These are phyloP conservation scores for Coendou prehensilis DNA, from an alignment of 2,797 vertebrate species.

Conservation along the genomic window DNA sequence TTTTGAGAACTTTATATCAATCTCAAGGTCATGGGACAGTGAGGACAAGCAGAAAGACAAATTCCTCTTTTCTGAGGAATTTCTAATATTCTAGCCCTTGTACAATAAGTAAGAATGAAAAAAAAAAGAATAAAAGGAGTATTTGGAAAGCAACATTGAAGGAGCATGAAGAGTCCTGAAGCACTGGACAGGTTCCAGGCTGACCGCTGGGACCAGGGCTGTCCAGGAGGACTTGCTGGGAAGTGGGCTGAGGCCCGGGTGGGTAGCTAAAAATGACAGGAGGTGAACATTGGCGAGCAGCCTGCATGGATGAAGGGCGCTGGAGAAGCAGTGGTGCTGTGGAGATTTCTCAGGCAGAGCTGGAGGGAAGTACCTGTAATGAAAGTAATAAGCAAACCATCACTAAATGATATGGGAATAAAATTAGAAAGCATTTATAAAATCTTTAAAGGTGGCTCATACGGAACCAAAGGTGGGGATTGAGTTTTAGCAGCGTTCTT, in stretches of 20 bases:
- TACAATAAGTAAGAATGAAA: slow-evolving; percentile 10
- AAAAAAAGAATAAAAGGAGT: background rate
- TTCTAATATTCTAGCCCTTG: background rate
- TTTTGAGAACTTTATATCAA: background rate
- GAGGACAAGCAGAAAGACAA: background rate
- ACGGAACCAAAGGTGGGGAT: background rate
- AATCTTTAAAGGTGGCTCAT: background rate
- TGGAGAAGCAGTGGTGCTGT: background rate
- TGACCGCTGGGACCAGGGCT: background rate
- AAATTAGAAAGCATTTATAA: slow-evolving; percentile 33
- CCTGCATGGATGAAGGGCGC: background rate
- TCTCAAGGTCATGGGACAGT: background rate
- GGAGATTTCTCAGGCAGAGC: background rate
- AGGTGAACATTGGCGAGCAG: background rate
- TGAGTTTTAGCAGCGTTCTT: background rate
- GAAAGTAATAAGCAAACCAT: background rate
- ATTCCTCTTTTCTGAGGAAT: background rate
- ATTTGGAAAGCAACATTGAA: background rate
- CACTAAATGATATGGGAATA: background rate
- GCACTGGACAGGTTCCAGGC: background rate
- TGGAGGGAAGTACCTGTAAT: background rate
- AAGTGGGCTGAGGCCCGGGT: background rate
- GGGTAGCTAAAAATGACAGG: background rate
- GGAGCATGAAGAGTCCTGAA: background rate
- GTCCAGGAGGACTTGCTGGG: background rate